Conservation (phyloP, 2,113 vertebrate genomes). For the Ahaetulla prasina region DNA sequence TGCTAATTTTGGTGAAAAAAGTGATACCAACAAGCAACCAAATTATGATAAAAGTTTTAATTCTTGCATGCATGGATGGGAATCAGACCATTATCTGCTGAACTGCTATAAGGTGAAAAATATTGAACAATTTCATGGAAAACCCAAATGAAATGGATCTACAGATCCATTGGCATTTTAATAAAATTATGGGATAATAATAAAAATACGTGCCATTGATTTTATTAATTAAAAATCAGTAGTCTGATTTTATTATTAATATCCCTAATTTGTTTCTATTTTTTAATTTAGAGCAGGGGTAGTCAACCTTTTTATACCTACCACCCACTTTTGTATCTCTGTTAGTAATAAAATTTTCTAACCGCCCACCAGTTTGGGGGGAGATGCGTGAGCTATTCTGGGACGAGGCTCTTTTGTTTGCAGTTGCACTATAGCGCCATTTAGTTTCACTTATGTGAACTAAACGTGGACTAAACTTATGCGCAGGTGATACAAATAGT, state of each 20-base stretch:
- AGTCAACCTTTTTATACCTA: no score
- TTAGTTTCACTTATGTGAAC: no score
- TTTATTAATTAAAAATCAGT: neutral
- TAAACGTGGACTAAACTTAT: no score
- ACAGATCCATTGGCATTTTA: neutral
- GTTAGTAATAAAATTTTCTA: no score
- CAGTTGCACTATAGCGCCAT: no score
- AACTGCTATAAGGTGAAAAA: slow-evolving; percentile 83
- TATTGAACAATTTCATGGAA: neutral
- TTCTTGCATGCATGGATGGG: slow-evolving; percentile 82
- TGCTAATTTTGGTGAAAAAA: slow-evolving; percentile 63
- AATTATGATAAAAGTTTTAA: slow-evolving; percentile 65
- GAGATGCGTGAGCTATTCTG: no score
- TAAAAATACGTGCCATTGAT: neutral
- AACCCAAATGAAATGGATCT: neutral
- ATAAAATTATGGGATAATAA: neutral
- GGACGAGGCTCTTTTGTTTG: no score
- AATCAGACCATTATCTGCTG: slow-evolving; percentile 74
- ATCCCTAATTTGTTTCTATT: neutral
- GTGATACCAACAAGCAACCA: slow-evolving; percentile 65
- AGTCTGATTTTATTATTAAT: neutral
- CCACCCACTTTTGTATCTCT: no score
- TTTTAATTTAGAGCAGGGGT: neutral
- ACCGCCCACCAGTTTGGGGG: no score
- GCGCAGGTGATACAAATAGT: no score